These are phyloP conservation scores for Xestobium rufovillosum DNA, from an alignment of 2,888 invertebrate genomes.

Conservation along the genomic window DNA sequence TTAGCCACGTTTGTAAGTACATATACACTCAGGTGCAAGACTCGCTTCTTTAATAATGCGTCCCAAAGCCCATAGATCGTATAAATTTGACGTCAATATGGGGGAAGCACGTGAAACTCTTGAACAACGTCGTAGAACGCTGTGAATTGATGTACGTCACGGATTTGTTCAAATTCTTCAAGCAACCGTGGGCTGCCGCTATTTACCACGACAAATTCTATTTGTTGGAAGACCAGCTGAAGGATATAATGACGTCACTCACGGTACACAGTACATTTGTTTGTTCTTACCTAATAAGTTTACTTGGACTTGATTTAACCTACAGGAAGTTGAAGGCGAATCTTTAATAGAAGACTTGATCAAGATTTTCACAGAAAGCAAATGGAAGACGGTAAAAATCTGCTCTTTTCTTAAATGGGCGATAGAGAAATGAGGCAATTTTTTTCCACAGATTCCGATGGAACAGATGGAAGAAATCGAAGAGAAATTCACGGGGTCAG, in stretches of 20 bases:
- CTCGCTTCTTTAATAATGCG: too few relatives aligned
- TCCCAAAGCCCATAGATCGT: constrained; percentile 49
- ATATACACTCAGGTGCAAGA: constrained; percentile 4
- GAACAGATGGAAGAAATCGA: constrained; percentile 28
- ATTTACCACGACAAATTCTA: constrained; percentile 56
- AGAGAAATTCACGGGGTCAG: constrained; percentile 28
- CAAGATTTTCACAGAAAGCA: constrained; percentile 26
- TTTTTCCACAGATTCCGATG: constrained; percentile 24
- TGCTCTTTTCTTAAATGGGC: too few relatives aligned
- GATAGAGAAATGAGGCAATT: neutral
- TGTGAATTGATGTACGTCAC: constrained; percentile 54
- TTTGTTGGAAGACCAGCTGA: constrained; percentile 31
- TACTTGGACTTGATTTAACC: too few relatives aligned
- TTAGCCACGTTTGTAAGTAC: constrained; percentile 47
- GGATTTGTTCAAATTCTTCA: constrained; percentile 61
- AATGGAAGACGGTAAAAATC: constrained; percentile 32
- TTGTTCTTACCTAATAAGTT: too few relatives aligned
- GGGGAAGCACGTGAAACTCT: constrained; percentile 64
- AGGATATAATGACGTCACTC: constrained; percentile 14
- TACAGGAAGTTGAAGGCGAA: constrained; percentile 25
- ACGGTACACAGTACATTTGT: too few relatives aligned
- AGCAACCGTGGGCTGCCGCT: constrained; percentile 57
- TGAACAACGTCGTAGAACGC: constrained; percentile 58
- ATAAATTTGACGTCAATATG: constrained; percentile 56
- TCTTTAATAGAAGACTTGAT: constrained; percentile 31